Conservation (phyloP, 2,797 vertebrate genomes). For the Enteromius treurensis region DNA sequence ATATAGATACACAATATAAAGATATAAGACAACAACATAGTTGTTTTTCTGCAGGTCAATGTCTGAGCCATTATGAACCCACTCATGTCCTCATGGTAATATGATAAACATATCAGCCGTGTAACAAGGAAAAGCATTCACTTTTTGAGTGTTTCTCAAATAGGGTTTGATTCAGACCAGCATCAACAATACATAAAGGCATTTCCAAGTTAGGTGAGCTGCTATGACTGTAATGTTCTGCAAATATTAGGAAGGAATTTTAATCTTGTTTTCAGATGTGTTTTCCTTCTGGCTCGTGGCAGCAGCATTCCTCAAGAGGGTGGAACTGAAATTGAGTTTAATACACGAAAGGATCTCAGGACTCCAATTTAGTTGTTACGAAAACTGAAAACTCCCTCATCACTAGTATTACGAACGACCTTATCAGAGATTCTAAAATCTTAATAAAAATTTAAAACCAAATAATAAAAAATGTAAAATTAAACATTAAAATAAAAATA, state of each 20-base stretch:
- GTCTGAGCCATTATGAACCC: background rate
- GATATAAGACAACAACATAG: background rate
- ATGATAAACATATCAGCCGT: background rate
- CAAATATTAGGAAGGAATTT: constrained; percentile 44
- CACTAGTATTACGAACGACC: constrained; percentile 25
- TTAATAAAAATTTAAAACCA: background rate
- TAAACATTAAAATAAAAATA: background rate
- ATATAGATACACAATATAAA: background rate
- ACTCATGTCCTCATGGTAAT: background rate
- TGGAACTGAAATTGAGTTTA: constrained; percentile 62
- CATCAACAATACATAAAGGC: background rate
- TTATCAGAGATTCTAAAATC: background rate
- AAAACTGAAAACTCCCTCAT: constrained; percentile 22
- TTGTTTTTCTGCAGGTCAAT: background rate
- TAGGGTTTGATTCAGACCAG: background rate
- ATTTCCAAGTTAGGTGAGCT: background rate
- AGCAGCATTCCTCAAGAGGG: constrained; percentile 48
- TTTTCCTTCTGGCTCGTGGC: constrained; percentile 41
- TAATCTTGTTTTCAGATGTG: constrained; percentile 42
- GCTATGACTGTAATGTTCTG: constrained; percentile 26
- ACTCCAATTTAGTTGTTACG: constrained; percentile 55
- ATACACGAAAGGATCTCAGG: constrained; percentile 56
- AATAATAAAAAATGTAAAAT: too few relatives aligned
- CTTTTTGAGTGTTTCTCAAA: constrained; percentile 6
- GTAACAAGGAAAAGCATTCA: constrained; percentile 10